These are phyloP conservation scores for Melozone crissalis DNA, from an alignment of 2,113 vertebrate species.

Conservation along the genomic window DNA sequence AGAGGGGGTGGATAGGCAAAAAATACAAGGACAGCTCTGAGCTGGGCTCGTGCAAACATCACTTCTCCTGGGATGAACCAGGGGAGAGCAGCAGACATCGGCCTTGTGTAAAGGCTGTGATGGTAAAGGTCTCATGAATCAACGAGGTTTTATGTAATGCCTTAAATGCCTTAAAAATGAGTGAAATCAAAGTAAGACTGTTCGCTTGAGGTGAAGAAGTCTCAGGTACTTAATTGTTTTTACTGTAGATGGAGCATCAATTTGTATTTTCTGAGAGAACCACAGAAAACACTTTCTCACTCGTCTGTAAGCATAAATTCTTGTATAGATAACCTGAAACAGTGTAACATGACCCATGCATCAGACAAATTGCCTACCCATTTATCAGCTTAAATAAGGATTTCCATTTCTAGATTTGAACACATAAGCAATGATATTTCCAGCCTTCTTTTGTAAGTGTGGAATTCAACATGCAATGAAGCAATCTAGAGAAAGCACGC, in stretches of 20 bases:
- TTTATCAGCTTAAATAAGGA: background rate
- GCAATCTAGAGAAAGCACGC: background rate
- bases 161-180: background rate
- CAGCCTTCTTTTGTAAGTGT: background rate
- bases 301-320: background rate
- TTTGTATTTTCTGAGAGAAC: background rate
- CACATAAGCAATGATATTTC: background rate
- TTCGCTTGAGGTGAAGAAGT: background rate
- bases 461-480: background rate
- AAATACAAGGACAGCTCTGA: background rate
- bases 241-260: background rate
- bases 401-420: background rate
- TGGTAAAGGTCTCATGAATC: accelerated
- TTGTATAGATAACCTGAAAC: background rate
- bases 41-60: background rate
- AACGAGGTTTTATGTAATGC: background rate
- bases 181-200: background rate
- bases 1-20: background rate
- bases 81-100: background rate
- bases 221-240: background rate
- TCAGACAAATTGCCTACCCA: background rate
- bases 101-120: background rate
- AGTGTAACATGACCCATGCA: accelerated
- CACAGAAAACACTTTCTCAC: background rate
- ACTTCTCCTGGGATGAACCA: background rate